Conservation (phyloP, 2,888 invertebrate genomes). For the Tridacna gigas region DNA sequence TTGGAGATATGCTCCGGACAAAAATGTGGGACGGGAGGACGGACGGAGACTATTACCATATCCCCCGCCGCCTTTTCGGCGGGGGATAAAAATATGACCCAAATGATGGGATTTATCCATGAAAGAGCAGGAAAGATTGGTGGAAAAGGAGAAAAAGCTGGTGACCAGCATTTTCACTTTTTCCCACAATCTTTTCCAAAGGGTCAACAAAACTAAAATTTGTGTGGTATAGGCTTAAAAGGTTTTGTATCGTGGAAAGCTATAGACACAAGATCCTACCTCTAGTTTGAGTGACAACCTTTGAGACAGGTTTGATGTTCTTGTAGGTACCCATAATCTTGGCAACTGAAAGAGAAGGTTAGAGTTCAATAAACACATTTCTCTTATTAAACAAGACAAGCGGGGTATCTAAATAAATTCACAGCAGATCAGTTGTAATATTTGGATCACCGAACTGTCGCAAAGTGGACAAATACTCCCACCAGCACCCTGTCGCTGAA, state of each 20-base stretch:
- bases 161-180: not conserved
- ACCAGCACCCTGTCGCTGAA: too few species aligned
- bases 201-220: not conserved
- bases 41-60: too few species aligned
- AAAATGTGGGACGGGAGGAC: too few species aligned
- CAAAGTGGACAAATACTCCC: too few species aligned
- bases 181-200: not conserved
- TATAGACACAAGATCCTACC: constrained; percentile 2
- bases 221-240: not conserved
- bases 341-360: constrained; percentile 66
- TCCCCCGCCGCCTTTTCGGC: too few species aligned
- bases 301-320: constrained; percentile 33
- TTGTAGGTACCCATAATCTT: constrained; percentile 63
- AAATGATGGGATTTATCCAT: too few species aligned
- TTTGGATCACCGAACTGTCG: too few species aligned
- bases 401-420: too few species aligned
- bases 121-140: not conserved
- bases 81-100: too few species aligned
- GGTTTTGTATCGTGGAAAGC: not conserved
- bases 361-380: not conserved
- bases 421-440: too few species aligned
- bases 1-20: too few species aligned
- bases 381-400: too few species aligned
- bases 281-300: constrained; percentile 16
- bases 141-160: not conserved